Base-by-base conservation (phyloP, 2,888 invertebrate genomes). In the Cryptocephalus moraei region DNA sequence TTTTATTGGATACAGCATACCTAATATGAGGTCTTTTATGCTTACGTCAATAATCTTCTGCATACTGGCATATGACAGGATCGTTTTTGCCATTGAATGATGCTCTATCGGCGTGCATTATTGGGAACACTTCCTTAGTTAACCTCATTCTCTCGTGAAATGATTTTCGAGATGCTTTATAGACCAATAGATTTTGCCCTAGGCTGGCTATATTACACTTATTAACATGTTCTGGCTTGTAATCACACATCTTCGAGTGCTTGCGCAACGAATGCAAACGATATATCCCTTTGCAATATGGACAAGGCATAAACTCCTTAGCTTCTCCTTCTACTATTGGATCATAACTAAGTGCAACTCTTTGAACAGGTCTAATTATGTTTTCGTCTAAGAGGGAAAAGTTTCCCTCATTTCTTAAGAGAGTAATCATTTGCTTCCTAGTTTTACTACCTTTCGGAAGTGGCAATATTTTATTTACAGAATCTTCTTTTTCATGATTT, bases 11-110 rank as follows among this genome's bases (percentile, higher is more conserved):
- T 11, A 56, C 54, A 9, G 47, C 46, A 51, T 52, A 51, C 48
- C 48, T 52, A 13, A 58, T 60, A 51, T 58, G 56, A 6, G 56
- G 53, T 44, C 56, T 46, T 50, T 54, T 60, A 39, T 60, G 57
- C 47, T 57, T 57, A n/a, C 51, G 13, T 14, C 57, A 41, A 49
- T 56, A 55, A 46, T 56, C 49, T 47, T 60, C 60, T 8, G 55
- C 60, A 49, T 55, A 59, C 34, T 55, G 55, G 33, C 55, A 59
- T 39, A 52, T 51, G 8, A 60, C 39, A 8, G 54, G 47, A 43
- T 56, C 58, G 14, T 22, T 56, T 46, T 52, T 58, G 8, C 49
- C 53, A 40, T 41, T 51, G 4, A 56, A 48, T 4, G 57, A 54
- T 11, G 49, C 47, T 43, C 52, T 45, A 41, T 59, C 59, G 8